phyloP scores from a whole-genome alignment of 1,140 invertebrate genomes.

The Drosophila neocordata region DNA sequence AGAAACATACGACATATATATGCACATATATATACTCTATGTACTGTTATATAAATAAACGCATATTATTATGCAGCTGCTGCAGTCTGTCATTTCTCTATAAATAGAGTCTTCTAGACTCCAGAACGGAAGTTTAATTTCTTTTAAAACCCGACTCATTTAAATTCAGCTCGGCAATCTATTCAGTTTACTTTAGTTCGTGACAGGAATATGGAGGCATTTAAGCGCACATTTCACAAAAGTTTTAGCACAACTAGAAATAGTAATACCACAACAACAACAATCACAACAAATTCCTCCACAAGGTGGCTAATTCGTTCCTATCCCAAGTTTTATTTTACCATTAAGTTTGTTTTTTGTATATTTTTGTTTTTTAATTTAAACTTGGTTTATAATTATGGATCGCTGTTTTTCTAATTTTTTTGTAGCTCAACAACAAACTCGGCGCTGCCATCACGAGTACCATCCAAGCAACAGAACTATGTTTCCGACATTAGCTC shows the following conservation, averaged over 20 bases:
- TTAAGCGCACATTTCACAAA: conserved; percentile 62
- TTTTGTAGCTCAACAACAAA: conserved; percentile 85
- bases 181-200: conserved; percentile 31
- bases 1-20: conserved; percentile 1
- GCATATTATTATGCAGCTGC: conserved; percentile 38
- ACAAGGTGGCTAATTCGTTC: conserved; percentile 4
- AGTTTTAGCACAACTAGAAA: conserved; percentile 59
- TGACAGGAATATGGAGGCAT: conserved; percentile 50
- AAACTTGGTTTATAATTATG: neutral
- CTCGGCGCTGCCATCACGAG: conserved; percentile 75
- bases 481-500: conserved; percentile 90
- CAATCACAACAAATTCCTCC: conserved; percentile 34
- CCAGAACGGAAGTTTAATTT: conserved; percentile 41
- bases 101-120: conserved; percentile 33
- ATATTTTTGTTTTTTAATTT: neutral
- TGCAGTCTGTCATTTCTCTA: neutral
- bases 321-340: neutral
- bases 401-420: conserved; percentile 19
- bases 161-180: conserved; percentile 31
- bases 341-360: conserved; percentile 15
- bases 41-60: neutral
- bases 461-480: conserved; percentile 75
- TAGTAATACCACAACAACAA: conserved; percentile 42
- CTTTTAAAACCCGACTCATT: conserved; percentile 20
- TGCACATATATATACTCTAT: neutral